These are phyloP conservation scores for Apis cerana DNA, from an alignment of 1,140 invertebrate genomes.

Conservation along the genomic window DNA sequence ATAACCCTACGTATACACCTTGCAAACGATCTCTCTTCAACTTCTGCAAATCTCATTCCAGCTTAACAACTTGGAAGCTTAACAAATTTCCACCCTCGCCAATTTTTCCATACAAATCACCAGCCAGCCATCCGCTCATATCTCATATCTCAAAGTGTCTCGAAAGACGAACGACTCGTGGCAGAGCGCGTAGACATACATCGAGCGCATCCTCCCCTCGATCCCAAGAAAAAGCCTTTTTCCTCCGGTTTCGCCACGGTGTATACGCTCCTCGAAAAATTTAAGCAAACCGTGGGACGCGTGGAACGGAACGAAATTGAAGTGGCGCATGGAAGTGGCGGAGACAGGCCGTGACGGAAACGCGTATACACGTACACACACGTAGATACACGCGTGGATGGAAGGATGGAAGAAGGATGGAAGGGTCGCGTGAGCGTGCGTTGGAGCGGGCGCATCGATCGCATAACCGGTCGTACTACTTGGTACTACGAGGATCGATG, in stretches of 20 bases:
- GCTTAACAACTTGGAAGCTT: too few relatives aligned
- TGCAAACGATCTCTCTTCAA: not conserved
- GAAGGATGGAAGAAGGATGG: too few relatives aligned
- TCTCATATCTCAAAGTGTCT: constrained; percentile 41
- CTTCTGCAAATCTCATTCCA: not conserved
- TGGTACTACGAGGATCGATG: constrained; percentile 45
- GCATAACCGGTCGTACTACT: constrained; percentile 47
- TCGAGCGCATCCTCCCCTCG: constrained; percentile 18
- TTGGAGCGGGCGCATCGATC: constrained; percentile 49
- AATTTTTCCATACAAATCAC: constrained; percentile 3
- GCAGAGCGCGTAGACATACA: constrained; percentile 1
- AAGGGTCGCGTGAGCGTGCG: constrained; percentile 56
- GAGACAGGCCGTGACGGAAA: constrained; percentile 63
- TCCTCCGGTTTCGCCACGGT: not conserved
- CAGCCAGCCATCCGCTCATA: not conserved
- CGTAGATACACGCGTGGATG: not conserved
- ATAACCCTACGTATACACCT: too few relatives aligned
- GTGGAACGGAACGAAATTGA: constrained; percentile 60
- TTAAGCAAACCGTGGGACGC: constrained; percentile 46
- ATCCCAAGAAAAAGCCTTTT: constrained; percentile 23
- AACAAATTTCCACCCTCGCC: not conserved
- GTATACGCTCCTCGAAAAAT: constrained; percentile 38
- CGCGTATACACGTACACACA: constrained; percentile 33
- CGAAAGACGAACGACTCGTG: constrained; percentile 38
- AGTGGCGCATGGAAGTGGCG: constrained; percentile 61